Evolutionary conservation across 2,113 vertebrate genomes (phyloP).

Genomic region (Ranitomeya variabilis): DNA sequence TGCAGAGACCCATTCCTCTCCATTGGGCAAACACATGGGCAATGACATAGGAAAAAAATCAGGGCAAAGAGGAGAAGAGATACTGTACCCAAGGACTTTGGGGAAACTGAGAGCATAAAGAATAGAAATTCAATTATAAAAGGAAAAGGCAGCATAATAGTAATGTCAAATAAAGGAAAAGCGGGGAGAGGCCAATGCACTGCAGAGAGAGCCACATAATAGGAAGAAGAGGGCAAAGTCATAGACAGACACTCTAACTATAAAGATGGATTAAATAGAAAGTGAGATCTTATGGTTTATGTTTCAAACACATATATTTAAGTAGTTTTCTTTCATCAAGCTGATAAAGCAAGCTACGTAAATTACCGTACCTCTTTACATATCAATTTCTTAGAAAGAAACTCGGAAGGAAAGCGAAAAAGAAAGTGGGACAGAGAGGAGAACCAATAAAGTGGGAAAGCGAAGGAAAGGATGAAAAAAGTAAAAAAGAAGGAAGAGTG

Average conservation of each 20-base stretch:
- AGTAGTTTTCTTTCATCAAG: not conserved
- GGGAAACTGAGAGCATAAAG: slow-evolving; percentile 10
- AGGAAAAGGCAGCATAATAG: slow-evolving; percentile 12
- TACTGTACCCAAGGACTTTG: not conserved
- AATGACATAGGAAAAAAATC: slow-evolving; percentile 17
- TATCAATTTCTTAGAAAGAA: not conserved
- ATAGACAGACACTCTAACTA: not conserved
- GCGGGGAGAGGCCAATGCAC: not conserved
- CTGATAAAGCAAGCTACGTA: not conserved
- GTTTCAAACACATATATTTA: not conserved
- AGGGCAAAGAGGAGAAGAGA: slow-evolving; percentile 22
- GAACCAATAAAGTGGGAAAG: not conserved
- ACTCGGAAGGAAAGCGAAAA: not conserved
- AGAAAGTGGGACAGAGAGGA: not conserved
- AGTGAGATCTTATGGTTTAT: not conserved
- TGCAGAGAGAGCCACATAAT: not conserved
- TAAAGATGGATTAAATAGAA: not conserved
- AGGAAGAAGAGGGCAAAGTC: slow-evolving; percentile 11
- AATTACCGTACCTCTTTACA: not conserved
- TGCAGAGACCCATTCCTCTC: slow-evolving; percentile 51
- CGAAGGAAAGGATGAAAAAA: not conserved
- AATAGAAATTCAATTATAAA: slow-evolving; percentile 27
- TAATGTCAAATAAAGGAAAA: slow-evolving; percentile 27
- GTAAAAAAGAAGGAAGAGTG: not conserved
- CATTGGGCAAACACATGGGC: slow-evolving; percentile 46